Percentiles rank a stretch among this genome's conserved stretches.
phyloP scores from a whole-genome alignment of 2,888 invertebrate species.

The Acrobasis suavella region DNA sequence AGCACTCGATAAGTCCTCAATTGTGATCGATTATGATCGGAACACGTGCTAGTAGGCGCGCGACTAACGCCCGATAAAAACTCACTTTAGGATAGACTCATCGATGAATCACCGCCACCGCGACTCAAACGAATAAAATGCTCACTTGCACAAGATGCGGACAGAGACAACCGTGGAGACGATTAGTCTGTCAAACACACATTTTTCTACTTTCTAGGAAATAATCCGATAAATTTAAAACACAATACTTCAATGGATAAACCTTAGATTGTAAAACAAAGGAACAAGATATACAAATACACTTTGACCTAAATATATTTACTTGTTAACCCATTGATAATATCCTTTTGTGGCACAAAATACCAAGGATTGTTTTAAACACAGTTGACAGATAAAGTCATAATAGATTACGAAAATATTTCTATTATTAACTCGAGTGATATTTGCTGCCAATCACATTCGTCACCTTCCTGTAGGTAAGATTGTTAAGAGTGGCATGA shows the following conservation, averaged over 20 bases:
- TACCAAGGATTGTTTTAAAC: slow-evolving; percentile 5
- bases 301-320: slow-evolving; percentile 4
- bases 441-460: slow-evolving; percentile 2
- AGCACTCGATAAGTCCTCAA: not conserved
- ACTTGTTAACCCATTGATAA: slow-evolving; percentile 1
- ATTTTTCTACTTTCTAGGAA: not conserved
- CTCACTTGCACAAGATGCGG: slow-evolving; percentile 72
- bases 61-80: slow-evolving; percentile 72
- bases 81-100: slow-evolving; percentile 77
- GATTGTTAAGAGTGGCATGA: slow-evolving; percentile 1
- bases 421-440: slow-evolving; percentile 12
- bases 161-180: slow-evolving; percentile 60
- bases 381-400: not conserved
- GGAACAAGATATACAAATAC: not conserved
- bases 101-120: slow-evolving; percentile 78
- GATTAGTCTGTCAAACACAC: slow-evolving; percentile 29
- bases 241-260: not conserved
- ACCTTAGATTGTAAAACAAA: not conserved
- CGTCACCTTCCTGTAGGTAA: slow-evolving; percentile 7
- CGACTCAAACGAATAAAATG: slow-evolving; percentile 66
- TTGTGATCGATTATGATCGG: slow-evolving; percentile 11
- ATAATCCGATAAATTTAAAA: not conserved
- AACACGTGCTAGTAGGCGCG: slow-evolving; percentile 44
- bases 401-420: slow-evolving; percentile 11
- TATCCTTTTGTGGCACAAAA: not conserved